Evolutionary conservation across 2,113 vertebrate species (phyloP), one percentile per base, ranked within the genome.

Genomic region (Miniopterus natalensis): DNA sequence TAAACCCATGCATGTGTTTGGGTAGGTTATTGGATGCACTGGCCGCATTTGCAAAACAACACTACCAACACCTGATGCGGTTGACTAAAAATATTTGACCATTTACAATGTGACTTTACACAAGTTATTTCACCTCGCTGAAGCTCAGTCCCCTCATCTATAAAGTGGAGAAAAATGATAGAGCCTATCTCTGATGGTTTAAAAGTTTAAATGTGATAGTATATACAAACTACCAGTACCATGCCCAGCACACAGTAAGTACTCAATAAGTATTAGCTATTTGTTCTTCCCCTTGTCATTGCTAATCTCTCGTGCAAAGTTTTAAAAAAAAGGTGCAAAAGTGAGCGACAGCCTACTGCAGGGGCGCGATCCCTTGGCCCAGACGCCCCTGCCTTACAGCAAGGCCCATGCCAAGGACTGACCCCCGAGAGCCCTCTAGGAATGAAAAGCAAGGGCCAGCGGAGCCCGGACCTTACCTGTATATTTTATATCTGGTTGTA

Each of bases 401-500:
- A 40, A 95, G 45, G 3, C 23, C 40, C 23, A 31, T 1, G 11
- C 7, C 57, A 89, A 31, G 6, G 18, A 25, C 2, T 13, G 11
- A n/a, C 3, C 42, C 25, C 31, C 23, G 8, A 66, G 29, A 94
- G 51, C 21, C 23, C 17, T 70, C n/a, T 23, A n/a, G 3, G 5
- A 93, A 74, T 15, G 20, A 94, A 91, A 88, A 40, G 11, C 2
- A 42, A 81, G 18, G 61, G 36, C 11, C 12, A 57, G 57, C 23
- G 65, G 8, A 63, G 2, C 51, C 51, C 84, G 31, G 79, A 0
- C 89, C 98, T 79, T 99, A 99, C 99, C 99, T 99, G 99, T 99
- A 99, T 99, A 99, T 99, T 99, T 99, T 99, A 99, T 99, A 99
- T 99, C 99, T 98, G 99, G 99, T 99, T 98, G 99, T 99, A 99